Evolutionary conservation across 2,888 invertebrate species (phyloP), one percentile per base, ranked within the genome.

Genomic region (Cotesia congregata): DNA sequence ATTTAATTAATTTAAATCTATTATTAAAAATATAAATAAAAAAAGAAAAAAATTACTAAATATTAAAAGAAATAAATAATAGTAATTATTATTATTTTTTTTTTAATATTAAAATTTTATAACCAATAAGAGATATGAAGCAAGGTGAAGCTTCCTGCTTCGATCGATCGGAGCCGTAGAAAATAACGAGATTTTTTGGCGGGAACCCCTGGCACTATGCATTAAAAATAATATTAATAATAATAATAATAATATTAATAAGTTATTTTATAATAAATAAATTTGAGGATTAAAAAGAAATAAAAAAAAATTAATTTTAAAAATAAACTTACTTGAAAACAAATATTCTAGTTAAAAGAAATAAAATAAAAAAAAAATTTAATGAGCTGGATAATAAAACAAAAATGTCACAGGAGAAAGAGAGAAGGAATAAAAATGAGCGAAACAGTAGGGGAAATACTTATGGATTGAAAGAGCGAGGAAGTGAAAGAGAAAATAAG

Each of bases 141-240:
- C n/a, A 20, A 59, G 20, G 30, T 41, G 30, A 38, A 38, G 74
- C 61, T 73, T 77, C 70, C 74, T 70, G 70, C 6, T 70, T 40
- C 74, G 59, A 77, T 77, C 77, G 77, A 77, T 77, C 30, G 74
- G 17, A 67, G 67, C 67, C 61, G 67, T 17, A n/a, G 70, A 73
- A 73, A 70, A 30, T 40, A 74, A 72, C 70, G 76, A 75, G 77
- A 80, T 80, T 80, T 80, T 80, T 80, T 78, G 79, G 79, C 79
- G 79, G 79, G 79, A 80, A 78, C 76, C 67, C 68, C 61, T 67
- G 68, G 67, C 70, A 69, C 74, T 62, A 38, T 12, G 6, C 6
- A 65, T 30, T 65, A 50, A 50, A 50, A 50, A 50, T 7, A 50
- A 12, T 50, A 4, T 1, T 12, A 50, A 30, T 30, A 30, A 30